Conservation (phyloP, 1,140 invertebrate species). For the Pseudachorutes palmiensis region DNA sequence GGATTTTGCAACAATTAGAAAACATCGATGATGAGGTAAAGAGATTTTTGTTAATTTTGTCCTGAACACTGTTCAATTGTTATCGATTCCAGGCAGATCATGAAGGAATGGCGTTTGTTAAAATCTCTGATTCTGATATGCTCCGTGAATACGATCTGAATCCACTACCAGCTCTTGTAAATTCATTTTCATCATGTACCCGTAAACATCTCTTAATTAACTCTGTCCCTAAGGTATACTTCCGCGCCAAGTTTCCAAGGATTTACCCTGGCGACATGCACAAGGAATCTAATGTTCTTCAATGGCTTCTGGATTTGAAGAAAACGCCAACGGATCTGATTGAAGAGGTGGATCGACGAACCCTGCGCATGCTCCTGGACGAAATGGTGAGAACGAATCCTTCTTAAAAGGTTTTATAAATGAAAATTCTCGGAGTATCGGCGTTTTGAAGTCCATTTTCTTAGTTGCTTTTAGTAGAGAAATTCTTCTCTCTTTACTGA, state of each 20-base stretch:
- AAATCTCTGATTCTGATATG: conserved; percentile 80
- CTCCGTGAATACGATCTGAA: conserved; percentile 82
- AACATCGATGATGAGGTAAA: conserved; percentile 78
- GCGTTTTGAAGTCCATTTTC: too few relatives aligned
- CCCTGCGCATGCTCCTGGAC: conserved; percentile 75
- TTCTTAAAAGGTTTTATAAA: conserved; percentile 1
- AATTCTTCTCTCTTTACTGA: too few relatives aligned
- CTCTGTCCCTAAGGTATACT: conserved; percentile 55
- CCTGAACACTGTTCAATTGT: conserved; percentile 11
- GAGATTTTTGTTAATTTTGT: conserved; percentile 12
- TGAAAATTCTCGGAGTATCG: too few relatives aligned
- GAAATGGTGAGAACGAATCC: conserved; percentile 63
- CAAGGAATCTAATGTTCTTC: conserved; percentile 46
- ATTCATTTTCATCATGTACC: not conserved
- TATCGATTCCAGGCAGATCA: conserved; percentile 57
- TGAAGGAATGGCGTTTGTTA: conserved; percentile 84
- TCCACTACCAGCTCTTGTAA: conserved; percentile 60
- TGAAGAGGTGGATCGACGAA: conserved; percentile 82
- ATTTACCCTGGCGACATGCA: conserved; percentile 57
- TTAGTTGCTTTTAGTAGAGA: too few relatives aligned
- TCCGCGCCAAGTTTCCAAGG: conserved; percentile 79
- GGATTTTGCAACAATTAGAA: conserved; percentile 80
- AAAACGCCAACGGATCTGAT: conserved; percentile 78
- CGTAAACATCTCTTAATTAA: not conserved
- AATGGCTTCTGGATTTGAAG: conserved; percentile 80